A percentile compares a stretch with the other conserved stretches of the same genome.
Conservation (phyloP, 2,888 invertebrate species). For the Microplitis deprimator region DNA sequence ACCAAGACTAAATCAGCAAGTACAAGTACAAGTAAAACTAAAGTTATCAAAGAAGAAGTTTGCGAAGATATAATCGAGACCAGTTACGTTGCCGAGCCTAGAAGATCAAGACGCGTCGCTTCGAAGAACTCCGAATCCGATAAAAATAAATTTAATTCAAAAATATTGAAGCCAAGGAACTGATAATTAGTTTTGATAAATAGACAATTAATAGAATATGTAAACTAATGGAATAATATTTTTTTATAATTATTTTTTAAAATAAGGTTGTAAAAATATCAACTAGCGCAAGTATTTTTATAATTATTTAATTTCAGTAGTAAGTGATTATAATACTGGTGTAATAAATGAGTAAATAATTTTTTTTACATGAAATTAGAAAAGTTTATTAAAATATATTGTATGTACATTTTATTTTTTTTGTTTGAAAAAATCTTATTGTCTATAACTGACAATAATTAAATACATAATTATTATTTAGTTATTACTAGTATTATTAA, state of each 20-base stretch:
- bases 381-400: conserved; percentile 34
- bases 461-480: not conserved
- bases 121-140: not conserved
- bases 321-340: not conserved
- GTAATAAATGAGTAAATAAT: not conserved
- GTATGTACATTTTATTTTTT: not conserved
- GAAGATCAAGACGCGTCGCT: not conserved
- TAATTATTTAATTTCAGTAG: not conserved
- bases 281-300: no score
- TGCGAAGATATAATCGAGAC: not conserved
- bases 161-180: not conserved
- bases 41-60: not conserved
- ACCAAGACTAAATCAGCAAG: not conserved
- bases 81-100: not conserved
- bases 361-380: conserved; percentile 17
- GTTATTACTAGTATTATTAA: not conserved
- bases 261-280: conserved; percentile 21
- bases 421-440: conserved; percentile 37
- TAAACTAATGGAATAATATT: no score
- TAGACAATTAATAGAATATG: no score
- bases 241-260: no score
- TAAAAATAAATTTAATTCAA: not conserved
- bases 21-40: not conserved
- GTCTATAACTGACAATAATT: conserved; percentile 15
- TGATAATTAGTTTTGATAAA: not conserved